Conservation (phyloP, 2,113 vertebrate genomes). For the Melanerpes formicivorus region DNA sequence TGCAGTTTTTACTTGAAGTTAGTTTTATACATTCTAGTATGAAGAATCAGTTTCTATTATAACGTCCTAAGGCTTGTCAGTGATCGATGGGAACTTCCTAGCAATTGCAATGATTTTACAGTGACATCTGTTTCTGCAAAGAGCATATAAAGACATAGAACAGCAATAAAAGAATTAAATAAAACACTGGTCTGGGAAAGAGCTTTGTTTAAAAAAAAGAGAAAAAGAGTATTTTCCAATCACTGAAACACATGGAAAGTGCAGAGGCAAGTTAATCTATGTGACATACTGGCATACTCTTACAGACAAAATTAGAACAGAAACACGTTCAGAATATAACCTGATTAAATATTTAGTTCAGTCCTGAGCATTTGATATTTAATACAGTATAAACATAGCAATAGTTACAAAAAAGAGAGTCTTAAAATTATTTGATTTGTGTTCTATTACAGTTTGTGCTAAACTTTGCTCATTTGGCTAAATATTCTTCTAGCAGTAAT, state of each 20-base stretch:
- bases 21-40: not conserved
- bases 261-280: conserved; percentile 77
- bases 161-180: conserved; percentile 25
- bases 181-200: conserved; percentile 41
- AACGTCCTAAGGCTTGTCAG: not conserved
- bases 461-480: conserved; percentile 77
- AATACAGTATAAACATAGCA: conserved; percentile 75
- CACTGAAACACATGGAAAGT: conserved; percentile 80
- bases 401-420: conserved; percentile 57
- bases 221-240: conserved; percentile 72
- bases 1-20: not conserved
- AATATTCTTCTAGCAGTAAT: conserved; percentile 71
- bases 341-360: conserved; percentile 85
- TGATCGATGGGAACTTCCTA: not conserved
- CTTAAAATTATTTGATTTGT: conserved; percentile 73
- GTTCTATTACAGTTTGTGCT: conserved; percentile 63
- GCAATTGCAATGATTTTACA: not conserved
- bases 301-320: conserved; percentile 78
- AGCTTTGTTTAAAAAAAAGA: conserved; percentile 67
- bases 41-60: not conserved
- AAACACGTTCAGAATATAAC: conserved; percentile 80
- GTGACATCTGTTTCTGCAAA: not conserved
- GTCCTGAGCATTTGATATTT: conserved; percentile 83
- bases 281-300: conserved; percentile 76
- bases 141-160: not conserved